Conservation (phyloP, 2,888 invertebrate species). For the Drosophila lacicola region DNA sequence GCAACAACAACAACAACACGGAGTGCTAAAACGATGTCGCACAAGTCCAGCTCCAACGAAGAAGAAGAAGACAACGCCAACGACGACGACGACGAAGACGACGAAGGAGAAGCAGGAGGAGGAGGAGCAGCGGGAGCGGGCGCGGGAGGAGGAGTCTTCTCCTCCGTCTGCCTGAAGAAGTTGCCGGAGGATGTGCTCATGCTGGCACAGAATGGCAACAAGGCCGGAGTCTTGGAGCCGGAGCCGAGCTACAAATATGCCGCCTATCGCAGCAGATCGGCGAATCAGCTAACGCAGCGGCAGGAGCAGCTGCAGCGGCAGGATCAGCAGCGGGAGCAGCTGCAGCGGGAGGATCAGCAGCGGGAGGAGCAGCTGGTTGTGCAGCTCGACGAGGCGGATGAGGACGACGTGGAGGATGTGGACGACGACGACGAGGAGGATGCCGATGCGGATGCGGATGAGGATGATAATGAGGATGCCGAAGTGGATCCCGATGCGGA, state of each 20-base stretch:
- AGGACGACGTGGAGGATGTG: not conserved
- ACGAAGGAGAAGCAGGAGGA: not conserved
- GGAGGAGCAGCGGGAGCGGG: not conserved
- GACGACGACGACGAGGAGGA: not conserved
- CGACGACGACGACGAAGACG: not conserved
- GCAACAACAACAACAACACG: not conserved
- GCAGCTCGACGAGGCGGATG: not conserved
- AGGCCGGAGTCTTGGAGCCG: not conserved
- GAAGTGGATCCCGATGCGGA: not conserved
- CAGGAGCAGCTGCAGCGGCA: too few relatives aligned
- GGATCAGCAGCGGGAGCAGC: not conserved
- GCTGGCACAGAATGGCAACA: not conserved
- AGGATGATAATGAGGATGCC: not conserved
- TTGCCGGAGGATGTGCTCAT: not conserved
- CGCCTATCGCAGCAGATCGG: conserved; percentile 2
- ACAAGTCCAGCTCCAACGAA: not conserved
- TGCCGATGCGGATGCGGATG: not conserved
- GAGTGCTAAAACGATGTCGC: conserved; percentile 4
- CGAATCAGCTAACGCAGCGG: not conserved
- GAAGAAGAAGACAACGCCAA: not conserved
- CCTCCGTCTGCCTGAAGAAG: too few relatives aligned
- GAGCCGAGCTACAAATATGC: not conserved
- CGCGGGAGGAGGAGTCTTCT: not conserved
- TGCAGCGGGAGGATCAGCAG: too few relatives aligned
- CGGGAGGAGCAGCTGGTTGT: not conserved